Conservation (phyloP, 2,797 vertebrate species). For the Numenius phaeopus region DNA sequence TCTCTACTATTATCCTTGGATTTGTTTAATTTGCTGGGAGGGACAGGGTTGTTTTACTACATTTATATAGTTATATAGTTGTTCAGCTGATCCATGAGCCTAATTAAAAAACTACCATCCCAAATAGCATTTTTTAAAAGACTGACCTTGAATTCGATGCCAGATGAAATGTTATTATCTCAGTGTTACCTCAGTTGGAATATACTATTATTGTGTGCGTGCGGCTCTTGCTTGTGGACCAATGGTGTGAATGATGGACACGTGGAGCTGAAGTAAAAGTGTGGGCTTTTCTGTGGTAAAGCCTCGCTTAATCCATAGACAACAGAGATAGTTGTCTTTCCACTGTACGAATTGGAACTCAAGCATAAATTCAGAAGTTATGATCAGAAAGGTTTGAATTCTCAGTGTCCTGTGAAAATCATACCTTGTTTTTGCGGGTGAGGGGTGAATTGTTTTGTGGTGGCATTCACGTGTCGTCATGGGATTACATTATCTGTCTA, state of each 20-base stretch:
- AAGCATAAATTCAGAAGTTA: background rate
- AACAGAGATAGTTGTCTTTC: background rate
- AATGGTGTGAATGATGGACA: background rate
- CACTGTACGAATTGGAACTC: background rate
- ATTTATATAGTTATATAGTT: background rate
- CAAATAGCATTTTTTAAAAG: background rate
- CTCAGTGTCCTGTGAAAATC: background rate
- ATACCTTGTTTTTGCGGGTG: slow-evolving; percentile 3
- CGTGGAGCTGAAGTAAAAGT: background rate
- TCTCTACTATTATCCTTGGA: background rate
- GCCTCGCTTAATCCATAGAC: background rate
- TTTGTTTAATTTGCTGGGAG: background rate
- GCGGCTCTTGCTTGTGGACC: background rate
- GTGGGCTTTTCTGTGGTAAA: background rate
- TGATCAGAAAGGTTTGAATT: background rate
- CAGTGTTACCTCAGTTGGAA: background rate
- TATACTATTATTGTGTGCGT: background rate
- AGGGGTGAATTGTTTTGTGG: background rate
- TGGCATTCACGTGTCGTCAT: slow-evolving; percentile 5
- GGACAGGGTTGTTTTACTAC: background rate
- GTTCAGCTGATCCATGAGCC: background rate
- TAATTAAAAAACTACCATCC: background rate
- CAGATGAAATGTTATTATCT: background rate
- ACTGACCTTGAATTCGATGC: background rate
- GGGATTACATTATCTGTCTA: slow-evolving; percentile 31